Evolutionary conservation across 2,113 vertebrate genomes (phyloP), one percentile per base, ranked within the genome.

Genomic region (Corvus cornix): DNA sequence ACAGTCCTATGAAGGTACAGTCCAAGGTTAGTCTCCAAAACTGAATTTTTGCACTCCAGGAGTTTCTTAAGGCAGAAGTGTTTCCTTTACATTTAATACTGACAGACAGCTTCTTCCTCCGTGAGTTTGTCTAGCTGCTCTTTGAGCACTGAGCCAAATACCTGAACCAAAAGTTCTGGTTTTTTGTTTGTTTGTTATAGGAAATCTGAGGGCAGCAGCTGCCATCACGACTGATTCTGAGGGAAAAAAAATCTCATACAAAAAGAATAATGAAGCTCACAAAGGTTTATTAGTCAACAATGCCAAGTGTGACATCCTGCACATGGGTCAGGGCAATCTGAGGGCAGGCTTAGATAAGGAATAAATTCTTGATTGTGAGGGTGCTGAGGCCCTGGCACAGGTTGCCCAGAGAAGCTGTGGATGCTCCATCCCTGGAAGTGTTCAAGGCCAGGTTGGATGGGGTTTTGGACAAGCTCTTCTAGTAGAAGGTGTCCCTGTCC

Each of bases 171-270:
- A 93, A 75, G 10, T 13, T 66, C 46, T 79, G 28, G 11, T 6
- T 10, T 33, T 87, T 66, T 85, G 23, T 72, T 87, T 87, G 23
- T 84, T 87, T 92, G 31, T n/a, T 62, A 56, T 14, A 79, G 62
- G 27, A 76, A 84, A 69, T 73, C 66, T 48, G 69, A 62, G 35
- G 58, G 69, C 67, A 95, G 70, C 84, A 87, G 63, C 58, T 94
- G 49, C 46, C 62, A 80, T 58, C 26, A 46, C 2, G 0, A n/a
- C 17, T 44, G 53, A 85, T 51, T 68, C 44, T 56, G n/a, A 78
- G 39, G 3, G 3, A 18, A 39, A 55, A 67, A 62, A 35, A 41
- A 27, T 11, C 41, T 70, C 31, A 16, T 24, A 23, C 10, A 28
- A 70, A 49, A 55, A 13, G 2, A 13, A 8, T 24, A 62, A 74